Evolutionary conservation across 2,797 vertebrate genomes (phyloP).

Genomic region (Delichon dasypus): DNA sequence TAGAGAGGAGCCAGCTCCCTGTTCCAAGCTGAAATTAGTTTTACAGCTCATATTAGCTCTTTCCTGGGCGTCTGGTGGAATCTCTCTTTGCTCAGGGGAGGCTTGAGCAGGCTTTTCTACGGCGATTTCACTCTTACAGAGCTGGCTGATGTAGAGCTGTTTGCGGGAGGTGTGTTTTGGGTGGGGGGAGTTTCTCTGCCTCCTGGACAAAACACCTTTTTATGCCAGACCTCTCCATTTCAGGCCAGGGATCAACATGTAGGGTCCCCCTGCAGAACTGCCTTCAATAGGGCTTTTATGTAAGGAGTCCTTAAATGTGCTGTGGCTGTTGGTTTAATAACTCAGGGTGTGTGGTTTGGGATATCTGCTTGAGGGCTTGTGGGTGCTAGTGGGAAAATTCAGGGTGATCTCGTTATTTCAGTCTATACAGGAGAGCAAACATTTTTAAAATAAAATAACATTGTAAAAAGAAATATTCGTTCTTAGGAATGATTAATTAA

Average conservation of each 20-base stretch:
- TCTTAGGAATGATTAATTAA: neutral
- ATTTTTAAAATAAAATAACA: neutral
- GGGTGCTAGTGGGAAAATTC: neutral
- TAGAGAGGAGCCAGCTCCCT: neutral
- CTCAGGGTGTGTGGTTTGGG: neutral
- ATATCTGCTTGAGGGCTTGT: neutral
- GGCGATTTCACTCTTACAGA: neutral
- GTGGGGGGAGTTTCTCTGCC: neutral
- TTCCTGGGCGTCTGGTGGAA: neutral
- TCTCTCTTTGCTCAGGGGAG: neutral
- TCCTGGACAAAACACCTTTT: constrained; percentile 8
- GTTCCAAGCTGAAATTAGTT: neutral
- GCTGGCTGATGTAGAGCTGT: neutral
- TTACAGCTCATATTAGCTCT: neutral
- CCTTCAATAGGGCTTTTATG: neutral
- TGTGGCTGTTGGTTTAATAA: neutral
- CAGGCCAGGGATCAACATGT: neutral
- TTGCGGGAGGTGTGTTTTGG: neutral
- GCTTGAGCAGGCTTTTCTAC: neutral
- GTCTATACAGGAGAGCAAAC: neutral
- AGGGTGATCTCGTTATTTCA: neutral
- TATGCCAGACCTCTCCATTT: neutral
- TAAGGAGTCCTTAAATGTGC: neutral
- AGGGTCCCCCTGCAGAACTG: neutral
- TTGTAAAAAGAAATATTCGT: neutral